Evolutionary conservation across 2,888 invertebrate genomes (phyloP).

Genomic region (Luperina testacea): DNA sequence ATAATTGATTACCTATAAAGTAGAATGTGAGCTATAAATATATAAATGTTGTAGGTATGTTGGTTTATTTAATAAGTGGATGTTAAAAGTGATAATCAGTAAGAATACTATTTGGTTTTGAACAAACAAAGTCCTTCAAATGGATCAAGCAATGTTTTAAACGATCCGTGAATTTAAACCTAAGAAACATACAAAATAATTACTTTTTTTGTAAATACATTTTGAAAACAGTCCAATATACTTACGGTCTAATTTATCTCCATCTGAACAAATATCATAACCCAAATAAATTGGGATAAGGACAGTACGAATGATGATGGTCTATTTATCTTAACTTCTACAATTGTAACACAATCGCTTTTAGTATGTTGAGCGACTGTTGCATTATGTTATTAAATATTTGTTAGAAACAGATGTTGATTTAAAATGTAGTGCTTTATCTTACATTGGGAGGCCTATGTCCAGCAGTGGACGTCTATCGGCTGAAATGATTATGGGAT

Average conservation of each 20-base stretch:
- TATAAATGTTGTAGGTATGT: slow-evolving; percentile 42
- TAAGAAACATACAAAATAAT: background rate
- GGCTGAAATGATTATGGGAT: too few species aligned
- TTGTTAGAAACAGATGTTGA: slow-evolving; percentile 26
- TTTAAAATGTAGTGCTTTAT: slow-evolving; percentile 8
- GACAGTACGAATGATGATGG: too few species aligned
- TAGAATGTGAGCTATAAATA: slow-evolving; percentile 44
- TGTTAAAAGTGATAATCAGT: background rate
- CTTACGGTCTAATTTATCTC: background rate
- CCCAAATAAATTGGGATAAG: background rate
- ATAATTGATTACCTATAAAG: background rate
- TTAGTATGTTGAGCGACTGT: slow-evolving; percentile 37
- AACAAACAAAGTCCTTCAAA: background rate
- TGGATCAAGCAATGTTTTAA: background rate
- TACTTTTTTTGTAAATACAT: background rate
- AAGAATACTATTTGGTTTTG: slow-evolving; percentile 1
- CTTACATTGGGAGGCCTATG: background rate
- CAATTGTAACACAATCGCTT: slow-evolving; percentile 21
- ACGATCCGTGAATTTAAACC: background rate
- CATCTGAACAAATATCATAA: background rate
- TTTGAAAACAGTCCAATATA: background rate
- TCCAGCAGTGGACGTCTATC: too few species aligned
- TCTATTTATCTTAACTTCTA: slow-evolving; percentile 11
- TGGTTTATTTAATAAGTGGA: slow-evolving; percentile 10
- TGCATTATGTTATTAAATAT: slow-evolving; percentile 19